phyloP scores from a whole-genome alignment of 1,140 invertebrate genomes.

The Eupeodes corollae region DNA sequence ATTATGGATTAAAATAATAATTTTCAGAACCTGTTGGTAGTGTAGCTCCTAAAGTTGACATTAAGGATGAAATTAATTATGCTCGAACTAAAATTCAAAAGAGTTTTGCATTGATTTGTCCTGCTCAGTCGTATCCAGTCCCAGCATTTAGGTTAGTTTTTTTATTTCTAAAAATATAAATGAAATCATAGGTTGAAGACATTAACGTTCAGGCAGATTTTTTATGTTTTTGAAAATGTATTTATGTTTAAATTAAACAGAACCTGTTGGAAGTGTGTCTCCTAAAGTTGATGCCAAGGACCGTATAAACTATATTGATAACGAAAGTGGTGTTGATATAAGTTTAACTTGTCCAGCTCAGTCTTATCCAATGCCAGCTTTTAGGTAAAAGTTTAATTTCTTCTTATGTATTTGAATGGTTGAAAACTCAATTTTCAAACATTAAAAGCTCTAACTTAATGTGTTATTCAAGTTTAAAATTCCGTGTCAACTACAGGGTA shows the following conservation, averaged over 20 bases:
- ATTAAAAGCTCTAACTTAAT: too few species aligned
- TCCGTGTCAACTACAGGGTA: too few species aligned
- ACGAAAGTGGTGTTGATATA: slow-evolving; percentile 18
- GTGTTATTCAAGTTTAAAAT: too few species aligned
- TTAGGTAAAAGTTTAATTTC: slow-evolving; percentile 39
- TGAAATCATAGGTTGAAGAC: neutral
- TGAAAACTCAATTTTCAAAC: too few species aligned
- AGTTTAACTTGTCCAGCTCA: slow-evolving; percentile 50
- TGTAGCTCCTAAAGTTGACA: slow-evolving; percentile 51
- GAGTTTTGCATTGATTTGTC: slow-evolving; percentile 48
- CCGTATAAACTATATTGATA: slow-evolving; percentile 20
- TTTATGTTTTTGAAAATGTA: neutral
- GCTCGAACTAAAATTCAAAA: slow-evolving; percentile 25
- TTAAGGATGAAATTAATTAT: slow-evolving; percentile 30
- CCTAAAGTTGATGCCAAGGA: slow-evolving; percentile 43
- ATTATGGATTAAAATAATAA: slow-evolving; percentile 6
- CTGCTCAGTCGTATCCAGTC: slow-evolving; percentile 51
- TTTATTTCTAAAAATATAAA: slow-evolving; percentile 4
- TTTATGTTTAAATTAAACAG: slow-evolving; percentile 26
- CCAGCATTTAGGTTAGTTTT: slow-evolving; percentile 48
- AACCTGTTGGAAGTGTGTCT: slow-evolving; percentile 53
- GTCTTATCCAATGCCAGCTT: slow-evolving; percentile 52
- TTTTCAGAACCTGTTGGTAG: slow-evolving; percentile 55
- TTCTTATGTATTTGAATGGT: too few species aligned
- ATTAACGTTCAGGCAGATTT: slow-evolving; percentile 12